Evolutionary conservation across 1,140 invertebrate genomes (phyloP).

Genomic region (Bombus superbus): DNA sequence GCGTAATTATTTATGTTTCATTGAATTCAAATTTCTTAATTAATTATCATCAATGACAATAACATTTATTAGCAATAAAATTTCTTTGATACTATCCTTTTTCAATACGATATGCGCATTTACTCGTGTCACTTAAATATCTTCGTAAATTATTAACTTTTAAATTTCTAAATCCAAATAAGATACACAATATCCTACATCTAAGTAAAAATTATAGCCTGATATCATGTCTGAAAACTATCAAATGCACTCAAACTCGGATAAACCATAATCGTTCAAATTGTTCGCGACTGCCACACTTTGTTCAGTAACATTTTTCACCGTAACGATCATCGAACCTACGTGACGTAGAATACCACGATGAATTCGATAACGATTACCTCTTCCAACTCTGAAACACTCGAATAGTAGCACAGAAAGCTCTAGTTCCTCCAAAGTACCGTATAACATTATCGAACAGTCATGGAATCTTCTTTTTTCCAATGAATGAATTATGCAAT

Average conservation of each 20-base stretch:
- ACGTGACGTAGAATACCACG: background rate
- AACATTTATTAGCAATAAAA: background rate
- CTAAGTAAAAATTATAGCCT: background rate
- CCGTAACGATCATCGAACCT: background rate
- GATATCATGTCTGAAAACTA: background rate
- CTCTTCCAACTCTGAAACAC: background rate
- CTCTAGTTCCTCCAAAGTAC: background rate
- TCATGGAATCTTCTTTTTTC: background rate
- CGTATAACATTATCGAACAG: background rate
- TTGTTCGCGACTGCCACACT: too few relatives aligned
- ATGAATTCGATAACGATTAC: background rate
- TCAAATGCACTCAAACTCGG: background rate
- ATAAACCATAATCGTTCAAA: background rate
- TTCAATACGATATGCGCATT: too few relatives aligned
- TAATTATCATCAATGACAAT: background rate
- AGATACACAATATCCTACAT: too few relatives aligned
- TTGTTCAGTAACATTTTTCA: conserved; percentile 35
- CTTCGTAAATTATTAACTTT: too few relatives aligned
- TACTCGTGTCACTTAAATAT: too few relatives aligned
- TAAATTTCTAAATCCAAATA: too few relatives aligned
- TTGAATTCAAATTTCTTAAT: background rate
- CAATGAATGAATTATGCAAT: background rate
- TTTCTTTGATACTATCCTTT: too few relatives aligned
- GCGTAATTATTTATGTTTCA: background rate
- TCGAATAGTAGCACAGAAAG: background rate